Conservation (phyloP, 1,140 invertebrate species). For the Oryzaephilus surinamensis region DNA sequence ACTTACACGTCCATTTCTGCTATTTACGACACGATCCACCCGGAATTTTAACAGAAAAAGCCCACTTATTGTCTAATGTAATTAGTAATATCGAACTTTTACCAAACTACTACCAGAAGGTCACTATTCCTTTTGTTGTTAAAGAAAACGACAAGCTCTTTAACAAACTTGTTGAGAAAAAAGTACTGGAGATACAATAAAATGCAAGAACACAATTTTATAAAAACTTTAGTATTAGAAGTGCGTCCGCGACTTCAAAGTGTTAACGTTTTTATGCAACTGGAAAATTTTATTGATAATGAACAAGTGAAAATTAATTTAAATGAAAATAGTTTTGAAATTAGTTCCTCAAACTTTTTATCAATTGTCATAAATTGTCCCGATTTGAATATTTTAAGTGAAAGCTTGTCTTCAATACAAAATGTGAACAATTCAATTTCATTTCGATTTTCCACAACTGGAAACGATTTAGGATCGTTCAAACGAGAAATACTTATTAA, state of each 20-base stretch:
- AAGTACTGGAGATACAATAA: slow-evolving; percentile 24
- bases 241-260: slow-evolving; percentile 41
- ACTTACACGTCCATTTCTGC: slow-evolving; percentile 93
- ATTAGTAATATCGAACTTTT: slow-evolving; percentile 82
- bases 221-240: slow-evolving; percentile 42
- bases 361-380: slow-evolving; percentile 34
- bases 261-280: slow-evolving; percentile 45
- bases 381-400: slow-evolving; percentile 33
- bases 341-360: slow-evolving; percentile 30
- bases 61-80: slow-evolving; percentile 79
- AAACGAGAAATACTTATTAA: slow-evolving; percentile 43
- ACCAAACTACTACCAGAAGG: slow-evolving; percentile 73
- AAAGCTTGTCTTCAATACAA: slow-evolving; percentile 20
- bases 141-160: slow-evolving; percentile 51
- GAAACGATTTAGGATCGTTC: slow-evolving; percentile 36
- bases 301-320: slow-evolving; percentile 28
- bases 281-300: slow-evolving; percentile 35
- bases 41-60: slow-evolving; percentile 63
- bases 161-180: slow-evolving; percentile 38
- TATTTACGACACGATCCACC: slow-evolving; percentile 70
- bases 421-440: slow-evolving; percentile 26
- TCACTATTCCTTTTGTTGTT: slow-evolving; percentile 61
- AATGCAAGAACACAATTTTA: slow-evolving; percentile 10
- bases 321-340: slow-evolving; percentile 28
- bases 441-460: slow-evolving; percentile 23